phyloP scores from a whole-genome alignment of 2,113 vertebrate species.

The Marmota flaviventris region DNA sequence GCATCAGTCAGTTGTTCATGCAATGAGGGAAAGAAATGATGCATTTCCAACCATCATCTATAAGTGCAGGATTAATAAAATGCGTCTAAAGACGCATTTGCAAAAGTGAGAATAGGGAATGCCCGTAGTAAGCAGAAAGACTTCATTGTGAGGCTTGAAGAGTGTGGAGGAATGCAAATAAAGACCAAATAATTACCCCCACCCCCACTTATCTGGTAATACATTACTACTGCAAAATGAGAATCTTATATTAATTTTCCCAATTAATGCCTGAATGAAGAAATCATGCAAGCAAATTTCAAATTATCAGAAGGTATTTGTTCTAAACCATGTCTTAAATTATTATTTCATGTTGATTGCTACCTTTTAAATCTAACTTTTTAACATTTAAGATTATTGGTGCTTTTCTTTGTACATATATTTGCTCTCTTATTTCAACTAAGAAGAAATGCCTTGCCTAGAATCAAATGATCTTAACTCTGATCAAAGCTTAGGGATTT shows the following conservation, averaged over 20 bases:
- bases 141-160: not conserved
- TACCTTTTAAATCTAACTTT: not conserved
- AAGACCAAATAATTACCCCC: not conserved
- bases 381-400: not conserved
- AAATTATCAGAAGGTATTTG: not conserved
- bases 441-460: not conserved
- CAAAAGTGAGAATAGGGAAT: not conserved
- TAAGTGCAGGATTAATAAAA: not conserved
- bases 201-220: not conserved
- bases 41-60: not conserved
- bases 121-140: not conserved
- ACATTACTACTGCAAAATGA: not conserved
- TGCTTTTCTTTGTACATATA: not conserved
- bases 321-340: not conserved
- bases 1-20: not conserved
- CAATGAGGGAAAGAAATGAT: not conserved
- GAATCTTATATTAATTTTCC: not conserved
- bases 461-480: not conserved
- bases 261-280: not conserved
- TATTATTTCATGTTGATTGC: not conserved
- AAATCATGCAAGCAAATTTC: not conserved
- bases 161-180: not conserved
- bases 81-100: not conserved
- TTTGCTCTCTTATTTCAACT: not conserved
- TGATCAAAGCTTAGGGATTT: not conserved